Evolutionary conservation across 2,888 invertebrate genomes (phyloP).

Genomic region (Trimorus sp.): DNA sequence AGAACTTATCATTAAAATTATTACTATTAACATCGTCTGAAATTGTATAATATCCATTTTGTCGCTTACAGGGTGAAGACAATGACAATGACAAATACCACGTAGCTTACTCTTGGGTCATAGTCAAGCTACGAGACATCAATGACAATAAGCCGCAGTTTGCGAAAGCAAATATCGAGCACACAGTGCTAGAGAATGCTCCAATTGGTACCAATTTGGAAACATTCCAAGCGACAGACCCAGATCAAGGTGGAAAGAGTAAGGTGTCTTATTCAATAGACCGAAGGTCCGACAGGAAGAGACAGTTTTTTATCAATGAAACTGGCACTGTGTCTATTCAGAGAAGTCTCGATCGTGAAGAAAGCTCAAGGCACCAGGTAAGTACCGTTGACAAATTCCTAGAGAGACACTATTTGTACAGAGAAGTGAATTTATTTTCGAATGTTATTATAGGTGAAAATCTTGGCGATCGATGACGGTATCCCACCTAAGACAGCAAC

Average conservation of each 20-base stretch:
- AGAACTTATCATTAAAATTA: neutral
- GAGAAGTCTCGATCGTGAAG: conserved; percentile 95
- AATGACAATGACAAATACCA: conserved; percentile 98
- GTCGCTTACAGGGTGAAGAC: conserved; percentile 87
- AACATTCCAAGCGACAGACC: conserved; percentile 97
- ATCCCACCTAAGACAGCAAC: conserved; percentile 96
- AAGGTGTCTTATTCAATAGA: conserved; percentile 96
- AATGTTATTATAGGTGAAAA: conserved; percentile 86
- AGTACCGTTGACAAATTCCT: too few relatives aligned
- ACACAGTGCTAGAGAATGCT: conserved; percentile 95
- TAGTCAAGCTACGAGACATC: conserved; percentile 95
- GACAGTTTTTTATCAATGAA: conserved; percentile 97
- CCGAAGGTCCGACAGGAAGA: conserved; percentile 93
- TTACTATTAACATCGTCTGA: too few relatives aligned
- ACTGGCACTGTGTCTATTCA: conserved; percentile 98
- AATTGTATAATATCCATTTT: conserved; percentile 8
- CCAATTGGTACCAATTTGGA: conserved; percentile 94
- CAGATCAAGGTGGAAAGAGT: conserved; percentile 96
- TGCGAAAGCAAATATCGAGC: conserved; percentile 96
- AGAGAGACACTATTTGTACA: too few relatives aligned
- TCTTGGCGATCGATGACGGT: conserved; percentile 97
- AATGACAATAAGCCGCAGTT: conserved; percentile 99
- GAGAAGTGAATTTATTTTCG: neutral
- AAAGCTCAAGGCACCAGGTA: conserved; percentile 94
- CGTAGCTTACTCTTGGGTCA: conserved; percentile 97